Conservation (phyloP, 2,888 invertebrate species). For the Chymomyza fuscimana region DNA sequence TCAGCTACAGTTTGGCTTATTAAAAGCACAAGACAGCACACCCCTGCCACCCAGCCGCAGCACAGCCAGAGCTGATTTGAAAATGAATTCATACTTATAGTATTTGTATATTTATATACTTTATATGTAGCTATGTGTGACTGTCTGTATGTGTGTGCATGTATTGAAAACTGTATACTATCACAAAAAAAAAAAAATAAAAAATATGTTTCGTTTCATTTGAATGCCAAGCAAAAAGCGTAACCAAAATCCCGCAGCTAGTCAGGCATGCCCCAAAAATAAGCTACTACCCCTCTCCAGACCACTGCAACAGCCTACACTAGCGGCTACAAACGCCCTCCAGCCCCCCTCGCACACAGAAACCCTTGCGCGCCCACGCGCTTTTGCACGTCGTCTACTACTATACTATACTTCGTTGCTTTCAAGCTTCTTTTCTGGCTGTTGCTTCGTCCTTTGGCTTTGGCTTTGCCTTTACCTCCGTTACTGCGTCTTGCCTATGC, state of each 20-base stretch:
- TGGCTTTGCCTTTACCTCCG: background rate
- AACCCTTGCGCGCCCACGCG: slow-evolving; percentile 17
- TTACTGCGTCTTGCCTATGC: background rate
- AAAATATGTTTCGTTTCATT: slow-evolving; percentile 53
- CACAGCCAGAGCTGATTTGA: background rate
- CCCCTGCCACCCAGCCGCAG: background rate
- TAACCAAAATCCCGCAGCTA: background rate
- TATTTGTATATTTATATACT: slow-evolving; percentile 2
- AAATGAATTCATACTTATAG: slow-evolving; percentile 2
- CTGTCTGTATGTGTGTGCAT: background rate
- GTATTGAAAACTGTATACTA: slow-evolving; percentile 16
- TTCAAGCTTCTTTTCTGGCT: background rate
- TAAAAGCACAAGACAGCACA: slow-evolving; percentile 5
- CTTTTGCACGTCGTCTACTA: background rate
- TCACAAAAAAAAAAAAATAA: slow-evolving; percentile 36
- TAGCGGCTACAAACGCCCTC: background rate
- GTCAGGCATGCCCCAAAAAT: slow-evolving; percentile 14
- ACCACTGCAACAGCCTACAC: background rate
- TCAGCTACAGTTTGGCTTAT: slow-evolving; percentile 18
- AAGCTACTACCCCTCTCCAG: slow-evolving; percentile 4
- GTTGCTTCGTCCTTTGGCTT: background rate
- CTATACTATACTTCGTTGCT: background rate
- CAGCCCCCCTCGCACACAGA: background rate
- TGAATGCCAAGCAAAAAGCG: slow-evolving; percentile 23
- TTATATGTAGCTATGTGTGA: background rate